Evolutionary conservation across 2,888 invertebrate species (phyloP).

Genomic region (Digitonthophagus gazella): DNA sequence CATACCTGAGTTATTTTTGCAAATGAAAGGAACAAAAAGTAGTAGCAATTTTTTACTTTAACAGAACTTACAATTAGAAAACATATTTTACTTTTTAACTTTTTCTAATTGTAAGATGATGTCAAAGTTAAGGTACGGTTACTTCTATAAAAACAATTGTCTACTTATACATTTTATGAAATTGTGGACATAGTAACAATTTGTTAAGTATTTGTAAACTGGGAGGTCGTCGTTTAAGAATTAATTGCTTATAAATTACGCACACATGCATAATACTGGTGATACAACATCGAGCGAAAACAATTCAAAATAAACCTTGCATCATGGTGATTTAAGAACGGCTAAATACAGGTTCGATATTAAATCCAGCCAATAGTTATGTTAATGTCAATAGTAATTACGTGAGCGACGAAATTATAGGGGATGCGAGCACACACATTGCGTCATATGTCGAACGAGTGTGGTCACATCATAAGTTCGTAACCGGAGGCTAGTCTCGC

Average conservation of each 20-base stretch:
- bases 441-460: not conserved
- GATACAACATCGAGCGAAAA: not conserved
- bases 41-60: no score
- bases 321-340: not conserved
- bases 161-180: no score
- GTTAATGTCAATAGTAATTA: not conserved
- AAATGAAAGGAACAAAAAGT: no score
- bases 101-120: no score
- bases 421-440: not conserved
- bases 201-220: no score
- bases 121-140: no score
- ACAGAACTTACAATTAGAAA: no score
- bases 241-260: not conserved
- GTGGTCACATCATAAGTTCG: not conserved
- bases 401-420: not conserved
- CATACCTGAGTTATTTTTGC: no score
- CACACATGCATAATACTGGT: not conserved
- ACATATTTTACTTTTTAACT: no score
- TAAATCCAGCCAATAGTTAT: not conserved
- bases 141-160: no score
- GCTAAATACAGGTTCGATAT: not conserved
- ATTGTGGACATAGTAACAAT: not conserved
- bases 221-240: not conserved
- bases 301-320: not conserved
- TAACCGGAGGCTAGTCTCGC: not conserved